Evolutionary conservation across 2,797 vertebrate genomes (phyloP).

Genomic region (Lacerta bilineata): DNA sequence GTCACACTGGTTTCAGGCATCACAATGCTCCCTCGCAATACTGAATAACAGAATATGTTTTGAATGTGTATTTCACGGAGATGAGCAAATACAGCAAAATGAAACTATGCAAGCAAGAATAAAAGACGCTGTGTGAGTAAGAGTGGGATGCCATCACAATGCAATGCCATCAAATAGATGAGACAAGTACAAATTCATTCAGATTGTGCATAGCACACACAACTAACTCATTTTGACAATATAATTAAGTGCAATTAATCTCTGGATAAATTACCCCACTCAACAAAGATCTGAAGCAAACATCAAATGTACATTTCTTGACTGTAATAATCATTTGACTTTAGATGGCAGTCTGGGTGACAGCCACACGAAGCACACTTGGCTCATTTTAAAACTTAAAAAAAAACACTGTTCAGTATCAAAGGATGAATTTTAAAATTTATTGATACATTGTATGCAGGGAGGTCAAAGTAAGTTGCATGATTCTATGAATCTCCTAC

Average conservation of each 20-base stretch:
- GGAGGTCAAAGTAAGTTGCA: background rate
- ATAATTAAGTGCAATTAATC: slow-evolving; percentile 46
- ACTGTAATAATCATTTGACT: background rate
- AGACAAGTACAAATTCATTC: slow-evolving; percentile 41
- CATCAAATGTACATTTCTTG: slow-evolving; percentile 12
- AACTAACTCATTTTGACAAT: background rate
- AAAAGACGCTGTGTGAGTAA: slow-evolving; percentile 8
- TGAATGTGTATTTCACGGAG: background rate
- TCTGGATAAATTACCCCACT: slow-evolving; percentile 30
- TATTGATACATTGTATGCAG: background rate
- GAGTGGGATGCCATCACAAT: background rate
- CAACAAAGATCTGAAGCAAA: slow-evolving; percentile 28
- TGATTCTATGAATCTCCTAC: too few species aligned
- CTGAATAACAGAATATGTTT: background rate
- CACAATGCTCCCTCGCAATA: background rate
- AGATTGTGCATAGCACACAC: slow-evolving; percentile 1
- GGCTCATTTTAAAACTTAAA: slow-evolving; percentile 2
- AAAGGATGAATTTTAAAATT: background rate
- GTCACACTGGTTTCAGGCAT: background rate
- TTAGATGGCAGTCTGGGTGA: background rate
- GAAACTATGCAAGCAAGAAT: slow-evolving; percentile 30
- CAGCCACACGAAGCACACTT: background rate
- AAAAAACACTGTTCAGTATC: background rate
- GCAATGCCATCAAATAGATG: background rate
- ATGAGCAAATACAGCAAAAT: background rate